Percentiles rank a stretch among this genome's conserved stretches.
Conservation (phyloP, 92 coral and sea anemone genomes). For the Pocillopora grandis region DNA sequence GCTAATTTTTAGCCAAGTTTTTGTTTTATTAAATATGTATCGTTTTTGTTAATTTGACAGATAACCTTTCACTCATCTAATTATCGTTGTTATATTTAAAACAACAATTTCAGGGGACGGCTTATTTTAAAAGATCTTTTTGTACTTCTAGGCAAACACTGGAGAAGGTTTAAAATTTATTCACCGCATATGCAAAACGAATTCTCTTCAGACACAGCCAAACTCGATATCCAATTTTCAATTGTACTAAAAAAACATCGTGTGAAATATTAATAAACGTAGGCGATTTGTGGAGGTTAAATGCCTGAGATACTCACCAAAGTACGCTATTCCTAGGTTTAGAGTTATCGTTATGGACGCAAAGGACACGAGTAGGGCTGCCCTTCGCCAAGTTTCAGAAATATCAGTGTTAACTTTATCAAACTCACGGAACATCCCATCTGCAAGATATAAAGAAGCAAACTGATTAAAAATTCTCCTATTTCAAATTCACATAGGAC, state of each 20-base stretch:
- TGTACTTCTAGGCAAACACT: not conserved
- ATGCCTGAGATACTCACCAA: constrained; percentile 35
- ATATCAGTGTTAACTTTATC: constrained; percentile 62
- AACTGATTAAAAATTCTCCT: not conserved
- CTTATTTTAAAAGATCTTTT: not conserved
- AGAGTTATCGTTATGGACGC: constrained; percentile 45
- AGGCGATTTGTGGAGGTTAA: not conserved
- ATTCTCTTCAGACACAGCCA: not conserved
- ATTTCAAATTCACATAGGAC: not conserved
- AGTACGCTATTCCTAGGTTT: constrained; percentile 47
- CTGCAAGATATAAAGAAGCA: constrained; percentile 18
- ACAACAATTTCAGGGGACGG: not conserved
- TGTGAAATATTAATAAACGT: not conserved
- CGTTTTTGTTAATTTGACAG: no score
- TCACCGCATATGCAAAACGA: not conserved
- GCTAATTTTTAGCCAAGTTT: no score
- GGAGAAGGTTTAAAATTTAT: not conserved
- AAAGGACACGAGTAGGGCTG: constrained; percentile 48
- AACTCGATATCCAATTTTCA: not conserved
- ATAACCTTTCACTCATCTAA: no score
- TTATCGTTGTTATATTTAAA: no score
- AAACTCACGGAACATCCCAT: constrained; percentile 62
- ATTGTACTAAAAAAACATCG: not conserved
- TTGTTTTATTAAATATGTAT: no score
- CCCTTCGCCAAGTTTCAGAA: constrained; percentile 51